Evolutionary conservation across 2,797 vertebrate species (phyloP), one percentile per base, ranked within the genome.

Genomic region (Accipiter minullus): DNA sequence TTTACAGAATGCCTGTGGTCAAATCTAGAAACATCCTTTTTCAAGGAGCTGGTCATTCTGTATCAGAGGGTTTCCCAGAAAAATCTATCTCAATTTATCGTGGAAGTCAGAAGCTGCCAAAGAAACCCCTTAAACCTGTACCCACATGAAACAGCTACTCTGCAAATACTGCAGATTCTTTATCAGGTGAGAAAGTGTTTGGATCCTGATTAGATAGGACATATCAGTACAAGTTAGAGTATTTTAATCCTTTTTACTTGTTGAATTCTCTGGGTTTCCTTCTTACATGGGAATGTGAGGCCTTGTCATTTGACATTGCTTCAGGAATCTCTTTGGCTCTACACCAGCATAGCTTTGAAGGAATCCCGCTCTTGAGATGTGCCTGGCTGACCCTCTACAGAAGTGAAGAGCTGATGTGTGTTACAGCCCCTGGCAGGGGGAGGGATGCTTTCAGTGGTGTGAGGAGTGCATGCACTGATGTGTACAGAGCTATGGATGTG

Each of bases 1-100:
- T 95, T 94, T 93, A 47, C 86, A 98, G 98, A 91, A 85, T 89
- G 91, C 56, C 91, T 98, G 25, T 98, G 97, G 98, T 97, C 93
- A 50, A 97, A 95, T 87, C 95, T 98, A 52, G 96, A 97, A 52
- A 83, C 71, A 45, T 1, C 27, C 17, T 97, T 97, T 93, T 98
- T 97, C 93, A 72, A 95, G 76, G 7, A 90, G 40, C 60, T 98
- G 59, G 97, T 98, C 59, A n/a, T 36, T 85, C 50, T 93, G 0
- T 98, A 97, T 84, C 95, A 74, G 71, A 73, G 45, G 6, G 80
- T 64, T 67, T 95, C 91, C 25, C 23, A 47, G 59, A 2, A 52
- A 36, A 71, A 32, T 7, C 20, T 98, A 3, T 17, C 3, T 44
- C 7, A 5, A 19, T 20, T 60, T 56, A 0, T 20, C 6, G 1